These are phyloP conservation scores for Rhysida immarginata DNA, from an alignment of 1,140 invertebrate genomes.

Conservation along the genomic window DNA sequence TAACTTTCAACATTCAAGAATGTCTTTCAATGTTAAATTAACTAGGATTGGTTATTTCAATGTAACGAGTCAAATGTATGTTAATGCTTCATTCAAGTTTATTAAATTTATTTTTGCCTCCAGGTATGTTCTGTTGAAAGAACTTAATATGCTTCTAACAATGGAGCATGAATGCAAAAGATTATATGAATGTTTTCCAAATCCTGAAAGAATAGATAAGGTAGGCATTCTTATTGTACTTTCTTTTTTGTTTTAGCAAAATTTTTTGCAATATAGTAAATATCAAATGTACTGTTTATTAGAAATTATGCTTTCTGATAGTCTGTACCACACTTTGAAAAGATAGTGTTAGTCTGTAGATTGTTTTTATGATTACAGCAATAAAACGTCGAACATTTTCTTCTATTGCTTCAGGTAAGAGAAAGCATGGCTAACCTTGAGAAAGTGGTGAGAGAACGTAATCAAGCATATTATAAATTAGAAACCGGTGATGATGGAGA, in stretches of 20 bases:
- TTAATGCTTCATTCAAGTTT: neutral
- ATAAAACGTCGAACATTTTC: too few species aligned
- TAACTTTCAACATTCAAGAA: too few species aligned
- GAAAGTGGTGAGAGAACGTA: conserved; percentile 76
- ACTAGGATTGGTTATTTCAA: too few species aligned
- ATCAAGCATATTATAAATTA: conserved; percentile 71
- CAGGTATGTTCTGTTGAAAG: conserved; percentile 85
- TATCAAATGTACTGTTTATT: too few species aligned
- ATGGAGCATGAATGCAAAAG: conserved; percentile 75
- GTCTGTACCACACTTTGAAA: too few species aligned
- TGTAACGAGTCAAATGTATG: neutral
- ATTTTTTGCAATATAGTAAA: too few species aligned
- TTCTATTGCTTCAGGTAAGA: conserved; percentile 39
- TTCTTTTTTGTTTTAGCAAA: too few species aligned
- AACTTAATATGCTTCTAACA: conserved; percentile 90
- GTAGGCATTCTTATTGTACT: conserved; percentile 30
- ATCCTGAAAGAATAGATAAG: conserved; percentile 88
- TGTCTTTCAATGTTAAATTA: too few species aligned
- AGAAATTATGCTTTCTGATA: too few species aligned
- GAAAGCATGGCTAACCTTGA: conserved; percentile 94
- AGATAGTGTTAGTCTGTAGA: too few species aligned
- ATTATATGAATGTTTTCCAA: conserved; percentile 61
- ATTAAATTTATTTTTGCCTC: neutral
- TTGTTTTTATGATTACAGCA: too few species aligned
- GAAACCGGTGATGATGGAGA: conserved; percentile 80